These are phyloP conservation scores for Clarias batrachus DNA, from an alignment of 2,113 vertebrate genomes.

Conservation along the genomic window DNA sequence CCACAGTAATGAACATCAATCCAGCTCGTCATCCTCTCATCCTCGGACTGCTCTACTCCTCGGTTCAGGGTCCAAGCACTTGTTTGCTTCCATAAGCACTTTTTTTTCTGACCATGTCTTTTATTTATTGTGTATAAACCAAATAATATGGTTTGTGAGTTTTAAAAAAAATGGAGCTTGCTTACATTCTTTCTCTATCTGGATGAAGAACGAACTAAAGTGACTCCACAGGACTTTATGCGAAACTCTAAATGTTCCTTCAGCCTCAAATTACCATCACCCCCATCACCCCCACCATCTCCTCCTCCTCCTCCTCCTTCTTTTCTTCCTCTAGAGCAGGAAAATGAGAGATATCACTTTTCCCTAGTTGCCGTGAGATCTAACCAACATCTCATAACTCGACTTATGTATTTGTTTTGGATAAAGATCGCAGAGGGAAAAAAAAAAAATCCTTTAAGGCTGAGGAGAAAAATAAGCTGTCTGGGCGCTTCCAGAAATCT, in stretches of 20 bases:
- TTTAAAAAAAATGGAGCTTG: background rate
- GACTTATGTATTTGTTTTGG: conserved; percentile 51
- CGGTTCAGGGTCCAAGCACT: background rate
- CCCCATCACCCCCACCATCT: background rate
- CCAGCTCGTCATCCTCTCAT: conserved; percentile 3
- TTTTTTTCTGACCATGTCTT: background rate
- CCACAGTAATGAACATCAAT: conserved; percentile 31
- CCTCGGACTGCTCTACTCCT: background rate
- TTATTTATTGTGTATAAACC: background rate
- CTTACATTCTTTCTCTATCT: conserved; percentile 20
- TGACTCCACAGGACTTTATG: conserved; percentile 27
- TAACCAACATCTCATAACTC: conserved; percentile 15
- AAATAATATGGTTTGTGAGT: background rate
- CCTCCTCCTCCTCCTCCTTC: background rate
- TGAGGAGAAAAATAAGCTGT: conserved; percentile 37
- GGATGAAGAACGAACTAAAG: conserved; percentile 1
- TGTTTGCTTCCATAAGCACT: background rate
- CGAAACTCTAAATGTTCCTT: conserved; percentile 31
- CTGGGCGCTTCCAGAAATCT: conserved; percentile 20
- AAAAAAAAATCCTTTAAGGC: conserved; percentile 27
- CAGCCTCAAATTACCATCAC: conserved; percentile 2
- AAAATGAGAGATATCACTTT: background rate
- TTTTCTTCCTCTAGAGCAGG: background rate
- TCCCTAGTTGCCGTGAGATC: conserved; percentile 21
- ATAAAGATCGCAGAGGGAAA: conserved; percentile 1